These are phyloP conservation scores for Philaethria dido DNA, from an alignment of 2,888 invertebrate genomes.

Conservation along the genomic window DNA sequence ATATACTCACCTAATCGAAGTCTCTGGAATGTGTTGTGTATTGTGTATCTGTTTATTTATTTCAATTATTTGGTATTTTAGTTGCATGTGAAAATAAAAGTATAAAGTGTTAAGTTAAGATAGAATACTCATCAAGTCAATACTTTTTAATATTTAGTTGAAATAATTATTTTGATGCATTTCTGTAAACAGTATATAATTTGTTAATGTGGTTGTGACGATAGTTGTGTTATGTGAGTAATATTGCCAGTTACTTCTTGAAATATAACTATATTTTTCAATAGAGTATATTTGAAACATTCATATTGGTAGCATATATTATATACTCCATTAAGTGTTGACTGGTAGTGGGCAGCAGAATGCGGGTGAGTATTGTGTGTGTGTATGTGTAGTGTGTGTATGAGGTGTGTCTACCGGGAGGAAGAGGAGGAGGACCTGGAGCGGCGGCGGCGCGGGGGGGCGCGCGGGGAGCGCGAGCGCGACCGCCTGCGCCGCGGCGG, in stretches of 20 bases:
- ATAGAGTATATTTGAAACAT: not conserved
- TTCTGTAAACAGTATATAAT: too few relatives aligned
- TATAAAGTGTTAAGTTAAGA: not conserved
- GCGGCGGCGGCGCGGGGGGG: constrained; percentile 87
- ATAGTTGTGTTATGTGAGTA: not conserved
- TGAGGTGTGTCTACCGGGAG: constrained; percentile 80
- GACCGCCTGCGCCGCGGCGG: constrained; percentile 85
- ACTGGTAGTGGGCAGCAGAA: not conserved
- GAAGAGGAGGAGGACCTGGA: constrained; percentile 90
- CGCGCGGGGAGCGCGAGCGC: constrained; percentile 85
- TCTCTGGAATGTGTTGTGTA: constrained; percentile 54
- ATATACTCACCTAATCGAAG: constrained; percentile 58
- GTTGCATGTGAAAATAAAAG: not conserved
- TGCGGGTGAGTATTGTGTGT: constrained; percentile 28
- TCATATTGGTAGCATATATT: not conserved
- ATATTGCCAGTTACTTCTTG: not conserved
- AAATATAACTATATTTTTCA: not conserved
- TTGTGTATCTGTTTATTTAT: constrained; percentile 15
- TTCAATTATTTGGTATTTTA: not conserved
- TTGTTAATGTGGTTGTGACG: not conserved
- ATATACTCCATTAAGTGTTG: not conserved
- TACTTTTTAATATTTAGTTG: not conserved
- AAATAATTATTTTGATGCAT: not conserved
- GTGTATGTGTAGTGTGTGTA: not conserved
- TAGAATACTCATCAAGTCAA: too few relatives aligned